These are phyloP conservation scores for Corythoichthys intestinalis DNA, from an alignment of 2,113 vertebrate species.

Conservation along the genomic window DNA sequence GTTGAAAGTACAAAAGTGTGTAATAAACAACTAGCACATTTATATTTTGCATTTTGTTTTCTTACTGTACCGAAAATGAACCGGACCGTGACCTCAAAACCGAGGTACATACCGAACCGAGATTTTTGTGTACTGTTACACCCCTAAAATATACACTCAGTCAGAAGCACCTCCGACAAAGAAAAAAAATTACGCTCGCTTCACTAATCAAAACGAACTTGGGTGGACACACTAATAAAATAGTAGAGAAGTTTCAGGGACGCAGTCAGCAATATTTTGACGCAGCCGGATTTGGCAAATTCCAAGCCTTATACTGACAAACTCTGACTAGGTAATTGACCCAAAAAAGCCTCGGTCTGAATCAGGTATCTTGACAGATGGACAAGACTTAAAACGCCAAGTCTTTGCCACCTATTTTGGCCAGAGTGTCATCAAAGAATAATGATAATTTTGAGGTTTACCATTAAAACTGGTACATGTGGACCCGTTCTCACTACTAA, in stretches of 20 bases:
- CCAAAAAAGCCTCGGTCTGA: neutral
- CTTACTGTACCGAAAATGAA: too few species aligned
- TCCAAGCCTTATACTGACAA: neutral
- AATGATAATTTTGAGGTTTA: neutral
- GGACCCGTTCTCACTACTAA: neutral
- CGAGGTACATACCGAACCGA: too few species aligned
- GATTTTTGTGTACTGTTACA: too few species aligned
- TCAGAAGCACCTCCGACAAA: neutral
- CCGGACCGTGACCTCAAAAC: too few species aligned
- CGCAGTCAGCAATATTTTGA: neutral
- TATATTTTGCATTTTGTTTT: too few species aligned
- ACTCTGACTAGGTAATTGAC: neutral
- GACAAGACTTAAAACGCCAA: neutral
- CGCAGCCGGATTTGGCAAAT: neutral
- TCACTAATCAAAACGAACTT: neutral
- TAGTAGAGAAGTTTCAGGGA: neutral
- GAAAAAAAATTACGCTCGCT: neutral
- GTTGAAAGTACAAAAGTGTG: too few species aligned
- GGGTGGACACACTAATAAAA: neutral
- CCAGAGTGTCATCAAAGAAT: neutral
- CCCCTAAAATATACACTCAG: neutral
- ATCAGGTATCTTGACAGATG: neutral
- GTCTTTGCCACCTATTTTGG: too few species aligned
- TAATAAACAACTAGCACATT: too few species aligned
- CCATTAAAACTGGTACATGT: neutral